Evolutionary conservation across 2,888 invertebrate species (phyloP).

Genomic region (Nezara viridula): DNA sequence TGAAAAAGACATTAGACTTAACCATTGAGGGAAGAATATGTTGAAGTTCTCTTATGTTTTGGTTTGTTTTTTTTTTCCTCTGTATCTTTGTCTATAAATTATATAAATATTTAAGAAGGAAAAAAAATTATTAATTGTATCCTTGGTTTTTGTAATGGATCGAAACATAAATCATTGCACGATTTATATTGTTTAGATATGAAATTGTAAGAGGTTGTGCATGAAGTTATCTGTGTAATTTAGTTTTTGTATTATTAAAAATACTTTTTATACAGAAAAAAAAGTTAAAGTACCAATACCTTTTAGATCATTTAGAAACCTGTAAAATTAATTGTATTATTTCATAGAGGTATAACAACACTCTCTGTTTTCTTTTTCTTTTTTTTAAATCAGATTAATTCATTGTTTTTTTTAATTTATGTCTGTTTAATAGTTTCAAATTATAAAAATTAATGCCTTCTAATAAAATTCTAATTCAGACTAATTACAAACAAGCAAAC

Average conservation of each 20-base stretch:
- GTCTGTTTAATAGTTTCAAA: not conserved
- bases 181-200: slow-evolving; percentile 26
- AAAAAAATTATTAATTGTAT: not conserved
- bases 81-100: not conserved
- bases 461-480: not conserved
- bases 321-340: not conserved
- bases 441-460: not conserved
- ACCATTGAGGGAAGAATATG: slow-evolving; percentile 1
- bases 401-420: not conserved
- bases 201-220: not conserved
- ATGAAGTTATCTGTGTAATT: not conserved
- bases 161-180: not conserved
- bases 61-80: not conserved
- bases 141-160: not conserved
- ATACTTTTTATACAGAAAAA: slow-evolving; percentile 37
- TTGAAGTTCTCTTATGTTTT: not conserved
- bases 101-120: not conserved
- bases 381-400: no score
- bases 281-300: not conserved
- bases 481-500: not conserved
- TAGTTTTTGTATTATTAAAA: slow-evolving; percentile 42
- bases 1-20: slow-evolving; percentile 40
- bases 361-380: no score
- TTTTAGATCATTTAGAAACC: not conserved
- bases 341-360: not conserved